Percentiles rank a stretch among this genome's conserved stretches.
Evolutionary conservation across 2,888 invertebrate species (phyloP).

Genomic region (Anorthoa munda): DNA sequence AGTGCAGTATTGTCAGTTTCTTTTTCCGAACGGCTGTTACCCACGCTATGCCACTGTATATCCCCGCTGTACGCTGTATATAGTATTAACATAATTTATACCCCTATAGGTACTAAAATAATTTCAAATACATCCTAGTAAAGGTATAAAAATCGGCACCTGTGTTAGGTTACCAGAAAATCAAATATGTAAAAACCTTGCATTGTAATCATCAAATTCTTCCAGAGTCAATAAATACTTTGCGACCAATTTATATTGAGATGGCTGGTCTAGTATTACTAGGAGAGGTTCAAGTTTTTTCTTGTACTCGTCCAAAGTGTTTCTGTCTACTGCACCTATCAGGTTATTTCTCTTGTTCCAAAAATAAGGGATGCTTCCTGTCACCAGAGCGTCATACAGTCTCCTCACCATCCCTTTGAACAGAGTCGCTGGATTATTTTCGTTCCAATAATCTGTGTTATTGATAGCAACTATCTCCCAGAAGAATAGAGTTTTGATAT

Average conservation of each 20-base stretch:
- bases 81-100: too few species aligned
- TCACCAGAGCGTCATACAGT: slow-evolving; percentile 76
- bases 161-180: not conserved
- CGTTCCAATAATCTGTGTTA: slow-evolving; percentile 76
- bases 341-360: slow-evolving; percentile 89
- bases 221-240: slow-evolving; percentile 74
- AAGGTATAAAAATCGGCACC: not conserved
- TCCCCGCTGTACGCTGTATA: too few species aligned
- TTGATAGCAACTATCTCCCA: slow-evolving; percentile 78
- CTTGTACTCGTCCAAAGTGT: slow-evolving; percentile 71
- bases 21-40: too few species aligned
- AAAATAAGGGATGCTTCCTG: slow-evolving; percentile 81
- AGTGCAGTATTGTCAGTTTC: too few species aligned
- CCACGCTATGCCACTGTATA: too few species aligned
- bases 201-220: slow-evolving; percentile 76
- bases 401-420: slow-evolving; percentile 84
- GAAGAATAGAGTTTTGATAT: slow-evolving; percentile 89
- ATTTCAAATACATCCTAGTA: not conserved
- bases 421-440: slow-evolving; percentile 71
- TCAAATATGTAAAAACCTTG: slow-evolving; percentile 68
- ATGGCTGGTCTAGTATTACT: slow-evolving; percentile 69
- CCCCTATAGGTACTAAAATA: too few species aligned
- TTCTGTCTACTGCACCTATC: slow-evolving; percentile 72
- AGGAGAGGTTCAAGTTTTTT: slow-evolving; percentile 73
- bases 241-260: slow-evolving; percentile 76